Percentiles rank a stretch among this genome's conserved stretches.
Conservation (phyloP, 2,113 vertebrate genomes). For the Trachemys scripta region DNA sequence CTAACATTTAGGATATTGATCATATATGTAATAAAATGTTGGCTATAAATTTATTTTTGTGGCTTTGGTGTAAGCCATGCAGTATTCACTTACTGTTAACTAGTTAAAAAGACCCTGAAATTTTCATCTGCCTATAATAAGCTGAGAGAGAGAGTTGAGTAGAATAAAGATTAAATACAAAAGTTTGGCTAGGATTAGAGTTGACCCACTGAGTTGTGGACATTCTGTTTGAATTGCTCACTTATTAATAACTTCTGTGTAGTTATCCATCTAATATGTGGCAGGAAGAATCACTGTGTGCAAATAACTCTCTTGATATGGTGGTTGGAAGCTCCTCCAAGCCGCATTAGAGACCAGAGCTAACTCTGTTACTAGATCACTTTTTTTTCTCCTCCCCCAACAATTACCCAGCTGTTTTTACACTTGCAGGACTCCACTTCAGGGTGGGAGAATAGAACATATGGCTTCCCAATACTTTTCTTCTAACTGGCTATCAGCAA, state of each 20-base stretch:
- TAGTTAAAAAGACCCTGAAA: not conserved
- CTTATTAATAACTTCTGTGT: not conserved
- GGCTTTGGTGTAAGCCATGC: not conserved
- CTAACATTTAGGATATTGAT: not conserved
- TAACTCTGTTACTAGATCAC: not conserved
- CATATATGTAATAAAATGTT: not conserved
- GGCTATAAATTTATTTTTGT: not conserved
- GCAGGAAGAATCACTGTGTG: not conserved
- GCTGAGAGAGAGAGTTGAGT: not conserved
- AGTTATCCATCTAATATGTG: not conserved
- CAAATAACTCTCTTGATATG: not conserved
- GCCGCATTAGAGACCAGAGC: not conserved
- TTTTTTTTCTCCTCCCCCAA: not conserved
- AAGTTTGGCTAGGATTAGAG: not conserved
- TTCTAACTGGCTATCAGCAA: not conserved
- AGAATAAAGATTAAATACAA: accelerated
- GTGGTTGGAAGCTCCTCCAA: not conserved
- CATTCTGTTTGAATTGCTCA: slow-evolving; percentile 16
- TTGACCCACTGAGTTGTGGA: not conserved
- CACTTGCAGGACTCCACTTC: not conserved
- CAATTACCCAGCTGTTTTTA: not conserved
- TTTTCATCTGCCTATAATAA: not conserved
- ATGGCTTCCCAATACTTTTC: not conserved
- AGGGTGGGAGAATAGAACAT: not conserved
- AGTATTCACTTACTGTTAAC: not conserved